These are phyloP conservation scores for Spea bombifrons DNA, from an alignment of 2,113 vertebrate species.

Conservation along the genomic window DNA sequence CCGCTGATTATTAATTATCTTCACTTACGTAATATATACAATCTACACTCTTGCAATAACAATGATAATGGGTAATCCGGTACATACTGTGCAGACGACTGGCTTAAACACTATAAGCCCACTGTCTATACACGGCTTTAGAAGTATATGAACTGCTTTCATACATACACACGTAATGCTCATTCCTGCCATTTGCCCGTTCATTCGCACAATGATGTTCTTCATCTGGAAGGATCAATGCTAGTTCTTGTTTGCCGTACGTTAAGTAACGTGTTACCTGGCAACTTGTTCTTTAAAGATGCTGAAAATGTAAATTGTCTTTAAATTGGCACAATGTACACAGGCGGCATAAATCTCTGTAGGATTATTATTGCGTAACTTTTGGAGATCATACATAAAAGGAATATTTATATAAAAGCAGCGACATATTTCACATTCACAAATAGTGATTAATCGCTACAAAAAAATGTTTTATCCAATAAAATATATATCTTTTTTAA, in stretches of 20 bases:
- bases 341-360: background rate
- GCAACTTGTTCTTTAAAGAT: background rate
- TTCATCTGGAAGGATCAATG: background rate
- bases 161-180: background rate
- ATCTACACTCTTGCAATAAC: background rate
- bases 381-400: constrained; percentile 2
- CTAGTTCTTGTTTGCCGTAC: background rate
- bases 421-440: no score
- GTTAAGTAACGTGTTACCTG: constrained; percentile 2
- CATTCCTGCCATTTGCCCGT: background rate
- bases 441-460: no score
- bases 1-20: background rate
- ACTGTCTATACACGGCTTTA: background rate
- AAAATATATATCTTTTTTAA: no score
- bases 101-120: background rate
- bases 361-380: background rate
- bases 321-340: background rate
- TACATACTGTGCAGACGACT: background rate
- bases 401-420: background rate
- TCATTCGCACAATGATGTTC: background rate
- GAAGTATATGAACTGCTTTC: background rate
- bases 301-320: constrained; percentile 24
- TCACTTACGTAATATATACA: background rate
- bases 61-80: background rate
- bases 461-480: no score